These are phyloP conservation scores for Scomber japonicus DNA, from an alignment of 2,113 vertebrate genomes.

Conservation along the genomic window DNA sequence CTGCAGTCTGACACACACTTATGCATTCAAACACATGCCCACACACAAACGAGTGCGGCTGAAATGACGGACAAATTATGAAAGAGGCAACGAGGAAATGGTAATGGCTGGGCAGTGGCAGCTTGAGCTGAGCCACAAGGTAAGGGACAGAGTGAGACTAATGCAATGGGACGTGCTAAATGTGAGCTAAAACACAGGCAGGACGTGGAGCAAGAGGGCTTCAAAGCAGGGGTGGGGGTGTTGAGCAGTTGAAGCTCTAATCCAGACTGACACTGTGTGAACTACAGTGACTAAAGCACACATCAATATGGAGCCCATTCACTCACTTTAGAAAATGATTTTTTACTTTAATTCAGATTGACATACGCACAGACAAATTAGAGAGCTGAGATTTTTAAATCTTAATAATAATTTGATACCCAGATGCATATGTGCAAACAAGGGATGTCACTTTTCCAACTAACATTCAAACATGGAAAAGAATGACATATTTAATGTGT, in stretches of 20 bases:
- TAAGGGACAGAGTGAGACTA: constrained; percentile 77
- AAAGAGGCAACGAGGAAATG: constrained; percentile 53
- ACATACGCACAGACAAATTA: constrained; percentile 24
- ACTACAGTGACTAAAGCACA: constrained; percentile 76
- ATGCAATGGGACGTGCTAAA: constrained; percentile 81
- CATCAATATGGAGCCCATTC: constrained; percentile 63
- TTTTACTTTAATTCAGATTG: constrained; percentile 45
- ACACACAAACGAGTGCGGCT: constrained; percentile 11
- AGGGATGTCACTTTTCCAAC: too few species aligned
- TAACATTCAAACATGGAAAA: not conserved
- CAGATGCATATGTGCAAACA: not conserved
- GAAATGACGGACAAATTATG: constrained; percentile 58
- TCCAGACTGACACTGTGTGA: constrained; percentile 76
- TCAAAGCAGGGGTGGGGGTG: constrained; percentile 54
- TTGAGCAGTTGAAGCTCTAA: constrained; percentile 67
- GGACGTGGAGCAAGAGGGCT: constrained; percentile 70
- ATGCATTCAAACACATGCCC: constrained; percentile 11
- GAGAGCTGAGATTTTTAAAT: constrained; percentile 30
- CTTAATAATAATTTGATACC: not conserved
- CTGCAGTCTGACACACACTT: constrained; percentile 31
- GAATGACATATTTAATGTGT: not conserved
- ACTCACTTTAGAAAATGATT: constrained; percentile 58
- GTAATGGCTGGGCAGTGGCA: constrained; percentile 50
- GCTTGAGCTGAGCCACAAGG: constrained; percentile 70
- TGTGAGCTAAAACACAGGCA: constrained; percentile 78